Evolutionary conservation across 2,113 vertebrate species (phyloP), one percentile per base, ranked within the genome.

Genomic region (Tachuris rubrigastra): DNA sequence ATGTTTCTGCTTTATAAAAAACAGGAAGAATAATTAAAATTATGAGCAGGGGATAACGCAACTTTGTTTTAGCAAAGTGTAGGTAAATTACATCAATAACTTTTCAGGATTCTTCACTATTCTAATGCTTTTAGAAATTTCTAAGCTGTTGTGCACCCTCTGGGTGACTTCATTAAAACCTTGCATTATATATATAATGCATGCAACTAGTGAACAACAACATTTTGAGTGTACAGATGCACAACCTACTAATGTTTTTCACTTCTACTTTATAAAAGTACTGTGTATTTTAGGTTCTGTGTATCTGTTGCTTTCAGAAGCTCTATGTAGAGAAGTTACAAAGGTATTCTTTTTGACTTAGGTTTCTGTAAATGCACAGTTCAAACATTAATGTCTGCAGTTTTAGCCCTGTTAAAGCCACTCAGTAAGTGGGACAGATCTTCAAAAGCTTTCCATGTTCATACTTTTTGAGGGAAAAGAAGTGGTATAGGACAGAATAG

Each of bases 71-170:
- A 18, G 13, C 6, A 12, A 75, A 67, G 8, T 21, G 4, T 9
- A 17, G 18, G 17, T 58, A 39, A 41, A 55, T 39, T 23, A 4
- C 9, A n/a, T 59, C 7, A n/a, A 3, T 33, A 56, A 2, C 21
- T 47, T 62, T 11, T 46, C 21, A 31, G 56, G 31, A 6, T 85
- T 73, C 10, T 44, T 77, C 10, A 53, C 5, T 44, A 14, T 49
- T 39, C 2, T n/a, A 0, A 30, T 42, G 23, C 10, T 44, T 39
- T 2, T n/a, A 50, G 55, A 37, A 14, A 19, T 37, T 27, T 3
- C 0, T 0, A n/a, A 42, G 20, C 4, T 18, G 4, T 31, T 39
- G 9, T 25, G 15, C 39, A 28, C 5, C 7, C 5, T 58, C 11
- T 50, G n/a, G 13, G 17, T 13, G 55, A 7, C 5, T 63, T 69